phyloP scores from a whole-genome alignment of 2,113 vertebrate genomes.

The Zapus hudsonius region DNA sequence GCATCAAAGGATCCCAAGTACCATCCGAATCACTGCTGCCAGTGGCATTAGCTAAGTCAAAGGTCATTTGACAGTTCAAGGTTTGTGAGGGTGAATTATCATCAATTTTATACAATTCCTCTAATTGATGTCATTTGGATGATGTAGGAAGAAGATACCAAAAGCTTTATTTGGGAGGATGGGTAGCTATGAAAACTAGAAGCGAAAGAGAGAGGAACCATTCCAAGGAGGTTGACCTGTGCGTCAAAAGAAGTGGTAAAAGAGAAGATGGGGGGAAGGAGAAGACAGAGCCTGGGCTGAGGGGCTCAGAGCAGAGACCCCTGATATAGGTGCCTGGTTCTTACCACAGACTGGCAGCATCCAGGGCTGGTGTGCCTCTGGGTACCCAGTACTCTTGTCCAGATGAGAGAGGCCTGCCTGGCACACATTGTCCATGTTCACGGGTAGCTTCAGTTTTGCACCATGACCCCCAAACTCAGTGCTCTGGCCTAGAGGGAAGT shows the following conservation, averaged over 20 bases:
- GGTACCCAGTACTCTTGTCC: neutral
- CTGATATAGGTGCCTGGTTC: neutral
- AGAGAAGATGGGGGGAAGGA: neutral
- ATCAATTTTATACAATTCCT: no score
- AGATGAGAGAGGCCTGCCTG: neutral
- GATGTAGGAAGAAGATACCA: neutral
- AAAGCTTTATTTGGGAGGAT: neutral
- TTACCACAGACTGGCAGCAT: neutral
- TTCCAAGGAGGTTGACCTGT: neutral
- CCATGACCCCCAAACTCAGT: neutral
- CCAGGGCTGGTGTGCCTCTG: no score
- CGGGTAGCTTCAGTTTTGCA: neutral
- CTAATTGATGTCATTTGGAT: rapidly evolving
- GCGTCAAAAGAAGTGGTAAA: no score
- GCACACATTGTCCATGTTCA: no score
- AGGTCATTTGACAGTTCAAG: neutral
- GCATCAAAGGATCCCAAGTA: no score
- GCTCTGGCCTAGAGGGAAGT: no score
- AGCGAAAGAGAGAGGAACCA: no score
- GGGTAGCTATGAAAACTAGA: neutral
- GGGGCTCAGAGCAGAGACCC: neutral
- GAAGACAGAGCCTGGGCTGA: neutral
- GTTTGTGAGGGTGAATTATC: neutral
- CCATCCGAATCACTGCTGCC: rapidly evolving
- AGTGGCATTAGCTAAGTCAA: rapidly evolving